These are phyloP conservation scores for Gulo gulo DNA, from an alignment of 2,113 vertebrate genomes.

Conservation along the genomic window DNA sequence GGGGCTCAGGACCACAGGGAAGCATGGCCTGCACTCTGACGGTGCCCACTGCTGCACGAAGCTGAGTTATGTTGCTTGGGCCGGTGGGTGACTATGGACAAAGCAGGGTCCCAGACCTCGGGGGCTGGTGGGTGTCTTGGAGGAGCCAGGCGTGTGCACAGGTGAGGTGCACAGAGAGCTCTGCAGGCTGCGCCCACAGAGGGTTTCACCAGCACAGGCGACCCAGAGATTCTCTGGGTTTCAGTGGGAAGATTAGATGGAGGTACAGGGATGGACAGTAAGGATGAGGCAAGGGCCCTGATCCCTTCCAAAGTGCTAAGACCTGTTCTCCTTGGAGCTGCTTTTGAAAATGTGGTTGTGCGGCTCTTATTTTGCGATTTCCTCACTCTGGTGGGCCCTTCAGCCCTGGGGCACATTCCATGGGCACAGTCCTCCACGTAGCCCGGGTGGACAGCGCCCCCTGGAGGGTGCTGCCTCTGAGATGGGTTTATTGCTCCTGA, in stretches of 20 bases:
- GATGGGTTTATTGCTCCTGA: neutral
- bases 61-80: neutral
- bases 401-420: neutral
- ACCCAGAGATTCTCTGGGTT: fast-evolving
- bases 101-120: fast-evolving
- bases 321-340: neutral
- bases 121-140: fast-evolving
- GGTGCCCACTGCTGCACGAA: neutral
- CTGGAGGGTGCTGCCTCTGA: neutral
- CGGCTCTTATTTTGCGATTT: fast-evolving
- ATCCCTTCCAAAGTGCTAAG: neutral
- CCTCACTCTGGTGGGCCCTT: neutral
- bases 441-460: fast-evolving
- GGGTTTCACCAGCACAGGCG: neutral
- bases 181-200: neutral
- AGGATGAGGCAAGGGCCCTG: neutral
- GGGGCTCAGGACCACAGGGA: neutral
- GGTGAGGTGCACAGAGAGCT: too few species aligned
- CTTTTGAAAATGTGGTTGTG: neutral
- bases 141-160: neutral
- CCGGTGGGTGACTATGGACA: fast-evolving
- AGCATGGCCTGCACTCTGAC: fast-evolving
- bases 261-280: neutral
- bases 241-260: neutral
- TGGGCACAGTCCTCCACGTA: fast-evolving